Conservation (phyloP, 2,797 vertebrate genomes). For the Podarcis lilfordi region DNA sequence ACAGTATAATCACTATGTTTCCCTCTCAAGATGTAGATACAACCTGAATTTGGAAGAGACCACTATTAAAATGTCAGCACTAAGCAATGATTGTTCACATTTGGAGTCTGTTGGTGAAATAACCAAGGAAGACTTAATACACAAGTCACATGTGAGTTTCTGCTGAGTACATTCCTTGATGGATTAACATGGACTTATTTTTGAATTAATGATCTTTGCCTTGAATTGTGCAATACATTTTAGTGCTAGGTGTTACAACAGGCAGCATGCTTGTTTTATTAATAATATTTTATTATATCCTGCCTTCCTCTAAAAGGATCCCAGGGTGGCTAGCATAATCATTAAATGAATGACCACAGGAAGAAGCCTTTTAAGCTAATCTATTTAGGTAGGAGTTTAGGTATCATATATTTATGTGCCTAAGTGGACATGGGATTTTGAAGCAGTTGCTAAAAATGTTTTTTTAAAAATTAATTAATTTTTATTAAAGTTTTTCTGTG, state of each 20-base stretch:
- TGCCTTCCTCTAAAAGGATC: no score
- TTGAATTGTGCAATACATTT: background rate
- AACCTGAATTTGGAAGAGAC: constrained; percentile 52
- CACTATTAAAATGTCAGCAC: constrained; percentile 82
- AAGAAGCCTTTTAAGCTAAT: background rate
- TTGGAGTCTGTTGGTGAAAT: constrained; percentile 97
- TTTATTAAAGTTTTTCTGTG: background rate
- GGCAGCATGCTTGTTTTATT: background rate
- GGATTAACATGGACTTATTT: background rate
- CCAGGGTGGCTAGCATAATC: no score
- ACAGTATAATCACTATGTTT: constrained; percentile 11
- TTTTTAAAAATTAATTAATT: background rate
- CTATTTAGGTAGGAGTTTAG: background rate
- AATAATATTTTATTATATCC: no score
- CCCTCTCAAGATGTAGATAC: constrained; percentile 50
- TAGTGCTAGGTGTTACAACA: background rate
- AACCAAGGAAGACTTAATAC: constrained; percentile 96
- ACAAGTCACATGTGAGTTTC: constrained; percentile 94
- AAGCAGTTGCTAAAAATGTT: background rate
- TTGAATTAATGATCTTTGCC: background rate
- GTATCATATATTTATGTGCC: background rate
- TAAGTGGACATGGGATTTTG: background rate
- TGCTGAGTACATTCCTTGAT: constrained; percentile 30
- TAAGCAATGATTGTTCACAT: constrained; percentile 89
- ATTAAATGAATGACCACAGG: background rate